These are phyloP conservation scores for Ganaspis brasiliensis DNA, from an alignment of 2,888 invertebrate species.

Conservation along the genomic window DNA sequence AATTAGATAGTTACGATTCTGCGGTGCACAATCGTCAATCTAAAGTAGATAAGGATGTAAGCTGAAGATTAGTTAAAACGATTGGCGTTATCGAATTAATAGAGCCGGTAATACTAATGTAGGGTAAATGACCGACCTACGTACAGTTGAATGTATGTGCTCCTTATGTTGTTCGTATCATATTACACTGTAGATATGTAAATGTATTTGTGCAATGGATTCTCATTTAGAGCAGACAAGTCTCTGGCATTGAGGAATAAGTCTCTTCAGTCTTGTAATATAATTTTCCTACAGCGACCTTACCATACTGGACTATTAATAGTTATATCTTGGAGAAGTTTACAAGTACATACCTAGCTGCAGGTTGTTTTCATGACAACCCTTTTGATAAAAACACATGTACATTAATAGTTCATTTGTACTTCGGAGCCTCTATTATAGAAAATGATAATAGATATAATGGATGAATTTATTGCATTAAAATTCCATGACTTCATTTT, in stretches of 20 bases:
- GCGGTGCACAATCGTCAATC: background rate
- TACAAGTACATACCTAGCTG: too few species aligned
- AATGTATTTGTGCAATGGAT: conserved; percentile 34
- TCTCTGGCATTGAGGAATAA: conserved; percentile 53
- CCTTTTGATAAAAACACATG: too few species aligned
- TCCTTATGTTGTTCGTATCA: background rate
- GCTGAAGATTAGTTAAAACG: background rate
- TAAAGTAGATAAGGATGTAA: conserved; percentile 16
- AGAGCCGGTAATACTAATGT: conserved; percentile 7
- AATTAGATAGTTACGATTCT: conserved; percentile 8
- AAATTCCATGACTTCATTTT: too few species aligned
- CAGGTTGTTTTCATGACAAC: too few species aligned
- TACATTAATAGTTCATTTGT: too few species aligned
- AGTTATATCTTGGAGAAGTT: too few species aligned
- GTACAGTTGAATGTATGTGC: background rate
- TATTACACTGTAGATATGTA: background rate
- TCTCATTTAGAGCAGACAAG: conserved; percentile 42
- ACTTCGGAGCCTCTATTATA: too few species aligned
- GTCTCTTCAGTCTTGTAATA: conserved; percentile 58
- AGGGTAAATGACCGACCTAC: conserved; percentile 22
- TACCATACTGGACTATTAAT: conserved; percentile 68
- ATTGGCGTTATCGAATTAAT: conserved; percentile 36
- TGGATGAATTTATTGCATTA: too few species aligned
- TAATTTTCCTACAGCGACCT: conserved; percentile 63
- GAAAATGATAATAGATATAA: too few species aligned